These are phyloP conservation scores for Akabosia matsudoensis DNA, from an alignment of 1,140 invertebrate species.

Conservation along the genomic window DNA sequence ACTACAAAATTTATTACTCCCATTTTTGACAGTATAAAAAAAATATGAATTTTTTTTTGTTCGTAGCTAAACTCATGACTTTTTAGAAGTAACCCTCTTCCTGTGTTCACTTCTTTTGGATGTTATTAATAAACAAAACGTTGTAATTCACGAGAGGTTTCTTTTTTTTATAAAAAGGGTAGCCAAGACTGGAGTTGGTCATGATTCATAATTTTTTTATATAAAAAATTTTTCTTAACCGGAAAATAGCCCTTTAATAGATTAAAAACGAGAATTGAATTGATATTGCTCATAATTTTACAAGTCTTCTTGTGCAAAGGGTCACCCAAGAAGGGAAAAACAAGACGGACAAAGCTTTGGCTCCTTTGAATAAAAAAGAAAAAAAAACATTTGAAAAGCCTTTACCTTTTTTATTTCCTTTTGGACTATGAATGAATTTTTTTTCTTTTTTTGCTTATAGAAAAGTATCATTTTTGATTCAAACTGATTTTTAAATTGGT, in stretches of 20 bases:
- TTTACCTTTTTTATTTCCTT: neutral
- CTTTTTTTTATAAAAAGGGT: neutral
- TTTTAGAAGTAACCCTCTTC: neutral
- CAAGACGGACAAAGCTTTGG: too few species aligned
- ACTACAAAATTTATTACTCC: conserved; percentile 5
- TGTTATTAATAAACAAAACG: neutral
- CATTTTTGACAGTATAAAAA: conserved; percentile 1
- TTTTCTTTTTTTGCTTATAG: conserved; percentile 4
- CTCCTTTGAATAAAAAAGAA: neutral
- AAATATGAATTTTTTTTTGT: neutral
- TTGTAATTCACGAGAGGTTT: neutral
- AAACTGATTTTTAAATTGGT: conserved; percentile 20
- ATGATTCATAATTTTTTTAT: neutral
- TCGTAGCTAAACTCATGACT: too few species aligned
- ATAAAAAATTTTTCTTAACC: neutral
- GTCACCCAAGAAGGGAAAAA: neutral
- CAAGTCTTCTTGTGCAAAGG: neutral
- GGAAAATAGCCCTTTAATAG: conserved; percentile 10
- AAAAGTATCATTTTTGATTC: too few species aligned
- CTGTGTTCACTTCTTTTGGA: neutral
- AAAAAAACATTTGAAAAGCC: neutral
- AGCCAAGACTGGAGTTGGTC: too few species aligned
- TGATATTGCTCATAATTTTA: conserved; percentile 21
- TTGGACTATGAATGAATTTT: neutral
- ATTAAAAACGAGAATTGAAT: conserved; percentile 14